Evolutionary conservation across 2,797 vertebrate species (phyloP).

Genomic region (Cirrhinus molitorella): DNA sequence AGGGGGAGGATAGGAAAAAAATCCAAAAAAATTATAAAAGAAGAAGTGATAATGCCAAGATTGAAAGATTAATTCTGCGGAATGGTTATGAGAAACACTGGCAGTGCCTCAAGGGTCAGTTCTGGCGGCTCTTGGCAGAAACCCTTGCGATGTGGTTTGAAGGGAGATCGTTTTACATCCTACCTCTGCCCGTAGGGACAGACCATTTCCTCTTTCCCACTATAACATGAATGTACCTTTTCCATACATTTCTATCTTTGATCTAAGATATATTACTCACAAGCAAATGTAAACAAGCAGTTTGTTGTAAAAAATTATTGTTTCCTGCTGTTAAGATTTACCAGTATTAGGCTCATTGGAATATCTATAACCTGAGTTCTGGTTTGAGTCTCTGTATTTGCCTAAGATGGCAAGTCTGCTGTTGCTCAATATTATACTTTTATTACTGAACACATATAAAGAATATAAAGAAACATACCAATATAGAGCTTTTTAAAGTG

Average conservation of each 20-base stretch:
- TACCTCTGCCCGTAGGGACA: conserved; percentile 84
- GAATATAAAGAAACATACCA: not conserved
- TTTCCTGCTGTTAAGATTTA: conserved; percentile 86
- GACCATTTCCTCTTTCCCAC: conserved; percentile 84
- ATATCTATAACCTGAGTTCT: conserved; percentile 74
- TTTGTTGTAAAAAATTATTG: conserved; percentile 82
- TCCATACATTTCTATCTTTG: conserved; percentile 85
- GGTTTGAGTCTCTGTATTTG: conserved; percentile 65
- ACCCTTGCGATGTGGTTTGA: conserved; percentile 73
- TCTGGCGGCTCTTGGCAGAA: conserved; percentile 74
- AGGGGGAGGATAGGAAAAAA: conserved; percentile 60
- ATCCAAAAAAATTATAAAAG: conserved; percentile 53
- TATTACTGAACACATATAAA: not conserved
- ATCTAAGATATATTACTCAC: conserved; percentile 85
- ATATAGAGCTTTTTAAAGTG: not conserved
- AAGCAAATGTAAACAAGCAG: conserved; percentile 82
- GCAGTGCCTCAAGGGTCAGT: conserved; percentile 72
- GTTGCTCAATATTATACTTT: not conserved
- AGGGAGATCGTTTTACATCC: conserved; percentile 83
- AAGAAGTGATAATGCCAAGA: conserved; percentile 57
- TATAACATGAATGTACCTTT: conserved; percentile 80
- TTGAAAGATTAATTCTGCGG: conserved; percentile 76
- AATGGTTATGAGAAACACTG: conserved; percentile 74
- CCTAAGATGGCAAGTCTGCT: conserved; percentile 44
- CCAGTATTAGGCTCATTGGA: conserved; percentile 70